A percentile compares a stretch with the other conserved stretches of the same genome.
These are phyloP conservation scores for Danio albolineatus DNA, from an alignment of 2,797 vertebrate genomes.

Conservation along the genomic window DNA sequence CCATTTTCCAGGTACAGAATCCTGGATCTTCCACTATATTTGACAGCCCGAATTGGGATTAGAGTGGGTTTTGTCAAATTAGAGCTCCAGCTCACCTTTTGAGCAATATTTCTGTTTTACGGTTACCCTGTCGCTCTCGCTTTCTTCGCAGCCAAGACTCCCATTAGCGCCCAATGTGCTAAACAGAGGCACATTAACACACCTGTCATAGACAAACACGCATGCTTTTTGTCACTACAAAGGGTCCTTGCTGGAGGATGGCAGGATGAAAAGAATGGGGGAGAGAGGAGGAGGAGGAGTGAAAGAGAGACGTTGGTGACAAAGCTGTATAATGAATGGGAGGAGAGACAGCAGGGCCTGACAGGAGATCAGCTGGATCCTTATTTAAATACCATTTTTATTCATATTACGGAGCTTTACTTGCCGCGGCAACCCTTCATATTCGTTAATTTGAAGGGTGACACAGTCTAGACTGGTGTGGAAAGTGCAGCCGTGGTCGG, in stretches of 20 bases:
- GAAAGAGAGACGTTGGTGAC: slow-evolving; percentile 23
- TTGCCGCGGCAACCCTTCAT: slow-evolving; percentile 28
- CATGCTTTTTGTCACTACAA: slow-evolving; percentile 49
- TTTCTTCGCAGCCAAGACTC: slow-evolving; percentile 28
- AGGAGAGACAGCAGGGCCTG: slow-evolving; percentile 34
- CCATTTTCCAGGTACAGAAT: slow-evolving; percentile 36
- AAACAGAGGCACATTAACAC: slow-evolving; percentile 56
- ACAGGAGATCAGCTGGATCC: slow-evolving; percentile 56
- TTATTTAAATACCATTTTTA: slow-evolving; percentile 57
- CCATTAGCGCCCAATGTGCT: slow-evolving; percentile 61
- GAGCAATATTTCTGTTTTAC: not conserved
- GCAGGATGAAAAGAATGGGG: slow-evolving; percentile 30
- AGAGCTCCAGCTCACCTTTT: slow-evolving; percentile 21
- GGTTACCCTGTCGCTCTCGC: slow-evolving; percentile 49
- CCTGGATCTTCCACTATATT: slow-evolving; percentile 48
- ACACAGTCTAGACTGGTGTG: slow-evolving; percentile 40
- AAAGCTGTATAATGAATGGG: slow-evolving; percentile 45
- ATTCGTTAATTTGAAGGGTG: slow-evolving; percentile 49
- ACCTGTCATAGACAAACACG: slow-evolving; percentile 50
- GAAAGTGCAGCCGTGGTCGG: slow-evolving; percentile 37
- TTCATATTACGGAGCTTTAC: slow-evolving; percentile 52
- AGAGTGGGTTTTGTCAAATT: slow-evolving; percentile 56
- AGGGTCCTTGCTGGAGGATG: slow-evolving; percentile 2
- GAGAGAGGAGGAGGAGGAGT: slow-evolving; percentile 23
- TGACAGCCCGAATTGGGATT: slow-evolving; percentile 49